These are phyloP conservation scores for Psittacara wagleri DNA, from an alignment of 2,113 vertebrate species.

Conservation along the genomic window DNA sequence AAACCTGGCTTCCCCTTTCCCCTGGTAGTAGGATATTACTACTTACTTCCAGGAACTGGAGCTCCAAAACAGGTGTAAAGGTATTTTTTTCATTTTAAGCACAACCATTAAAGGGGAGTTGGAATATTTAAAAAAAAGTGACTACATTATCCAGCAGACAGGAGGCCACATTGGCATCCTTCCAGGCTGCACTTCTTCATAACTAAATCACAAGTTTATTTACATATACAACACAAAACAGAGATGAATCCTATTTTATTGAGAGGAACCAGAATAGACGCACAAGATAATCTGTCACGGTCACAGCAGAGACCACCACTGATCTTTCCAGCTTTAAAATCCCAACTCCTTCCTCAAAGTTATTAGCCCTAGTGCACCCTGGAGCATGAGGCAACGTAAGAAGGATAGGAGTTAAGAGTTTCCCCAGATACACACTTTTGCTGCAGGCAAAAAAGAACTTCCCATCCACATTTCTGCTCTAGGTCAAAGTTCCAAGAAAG, in stretches of 20 bases:
- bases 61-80: neutral
- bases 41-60: neutral
- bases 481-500: neutral
- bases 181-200: neutral
- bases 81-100: neutral
- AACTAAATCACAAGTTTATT: neutral
- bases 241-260: neutral
- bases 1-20: neutral
- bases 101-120: neutral
- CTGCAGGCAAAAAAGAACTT: neutral
- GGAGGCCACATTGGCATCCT: fast-evolving
- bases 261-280: neutral
- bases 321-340: neutral
- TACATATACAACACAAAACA: neutral
- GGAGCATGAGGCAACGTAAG: neutral
- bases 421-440: neutral
- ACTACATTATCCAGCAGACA: neutral
- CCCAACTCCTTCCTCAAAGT: neutral
- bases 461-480: neutral
- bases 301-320: neutral
- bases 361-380: neutral
- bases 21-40: neutral
- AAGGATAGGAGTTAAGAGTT: neutral
- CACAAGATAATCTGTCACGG: neutral
- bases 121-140: neutral